Conservation (phyloP, 1,140 invertebrate genomes). For the Bombus huntii region DNA sequence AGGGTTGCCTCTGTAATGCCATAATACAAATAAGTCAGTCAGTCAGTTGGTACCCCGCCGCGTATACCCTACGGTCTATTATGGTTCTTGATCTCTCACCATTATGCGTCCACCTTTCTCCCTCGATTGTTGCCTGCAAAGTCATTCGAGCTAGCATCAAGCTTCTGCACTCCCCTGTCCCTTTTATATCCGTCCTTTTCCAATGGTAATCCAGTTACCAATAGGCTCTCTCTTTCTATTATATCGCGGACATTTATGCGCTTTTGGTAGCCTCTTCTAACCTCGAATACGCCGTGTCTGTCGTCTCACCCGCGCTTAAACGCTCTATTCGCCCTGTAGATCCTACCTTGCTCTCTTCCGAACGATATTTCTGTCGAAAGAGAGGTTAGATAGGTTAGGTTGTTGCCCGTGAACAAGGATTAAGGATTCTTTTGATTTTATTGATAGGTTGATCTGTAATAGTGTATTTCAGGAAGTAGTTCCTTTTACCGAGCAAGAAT, state of each 20-base stretch:
- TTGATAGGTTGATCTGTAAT: no score
- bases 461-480: no score
- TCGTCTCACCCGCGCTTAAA: constrained; percentile 4
- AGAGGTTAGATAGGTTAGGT: not conserved
- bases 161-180: not conserved
- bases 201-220: no score
- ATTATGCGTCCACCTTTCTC: constrained; percentile 68
- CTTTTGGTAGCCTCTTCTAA: not conserved
- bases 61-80: constrained; percentile 68
- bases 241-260: not conserved
- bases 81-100: constrained; percentile 70
- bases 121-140: constrained; percentile 60
- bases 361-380: no score
- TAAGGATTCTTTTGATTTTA: not conserved
- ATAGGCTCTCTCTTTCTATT: not conserved
- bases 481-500: no score
- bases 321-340: not conserved
- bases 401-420: constrained; percentile 28
- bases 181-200: not conserved
- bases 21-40: constrained; percentile 72
- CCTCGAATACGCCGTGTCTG: not conserved
- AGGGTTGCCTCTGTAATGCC: constrained; percentile 68
- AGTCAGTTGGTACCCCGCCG: constrained; percentile 46
- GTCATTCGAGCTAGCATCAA: constrained; percentile 52
- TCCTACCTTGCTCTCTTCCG: not conserved